These are phyloP conservation scores for Drosophila ezoana DNA, from an alignment of 2,888 invertebrate genomes.

Conservation along the genomic window DNA sequence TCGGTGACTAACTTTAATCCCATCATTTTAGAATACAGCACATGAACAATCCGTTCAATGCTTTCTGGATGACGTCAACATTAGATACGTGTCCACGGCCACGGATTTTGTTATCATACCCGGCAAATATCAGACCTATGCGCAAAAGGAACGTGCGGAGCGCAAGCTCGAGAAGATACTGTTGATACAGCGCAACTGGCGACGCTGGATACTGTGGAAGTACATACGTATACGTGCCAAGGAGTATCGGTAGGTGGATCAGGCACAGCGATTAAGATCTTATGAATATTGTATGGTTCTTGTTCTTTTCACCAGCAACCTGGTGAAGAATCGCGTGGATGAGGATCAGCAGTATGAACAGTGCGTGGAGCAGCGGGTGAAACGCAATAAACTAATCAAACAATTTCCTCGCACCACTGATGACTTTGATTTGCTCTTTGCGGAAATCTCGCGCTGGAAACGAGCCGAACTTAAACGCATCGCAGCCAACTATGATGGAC, in stretches of 20 bases:
- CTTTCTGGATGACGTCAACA: slow-evolving; percentile 81
- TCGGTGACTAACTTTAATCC: neutral
- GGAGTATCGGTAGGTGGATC: slow-evolving; percentile 84
- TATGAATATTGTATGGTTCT: slow-evolving; percentile 19
- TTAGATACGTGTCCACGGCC: slow-evolving; percentile 86
- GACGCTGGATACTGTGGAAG: slow-evolving; percentile 84
- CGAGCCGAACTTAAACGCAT: slow-evolving; percentile 87
- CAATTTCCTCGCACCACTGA: slow-evolving; percentile 89
- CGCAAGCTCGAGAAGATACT: slow-evolving; percentile 87
- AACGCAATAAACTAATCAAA: slow-evolving; percentile 88
- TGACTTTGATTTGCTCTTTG: slow-evolving; percentile 91
- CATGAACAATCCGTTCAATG: slow-evolving; percentile 83
- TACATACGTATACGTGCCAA: slow-evolving; percentile 85
- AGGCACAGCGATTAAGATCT: too few species aligned
- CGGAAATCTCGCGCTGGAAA: slow-evolving; percentile 85
- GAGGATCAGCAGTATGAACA: slow-evolving; percentile 75
- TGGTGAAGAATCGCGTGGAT: slow-evolving; percentile 84
- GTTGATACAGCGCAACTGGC: slow-evolving; percentile 88
- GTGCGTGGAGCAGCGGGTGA: slow-evolving; percentile 82
- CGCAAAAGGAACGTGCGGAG: slow-evolving; percentile 87
- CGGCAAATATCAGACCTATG: slow-evolving; percentile 88
- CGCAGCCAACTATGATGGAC: slow-evolving; percentile 88
- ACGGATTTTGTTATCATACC: slow-evolving; percentile 88
- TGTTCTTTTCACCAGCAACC: slow-evolving; percentile 77
- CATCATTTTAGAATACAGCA: slow-evolving; percentile 76